Percentiles rank a stretch among this genome's conserved stretches.
Conservation (phyloP, 2,797 vertebrate genomes). For the Ispidina lecontei region DNA sequence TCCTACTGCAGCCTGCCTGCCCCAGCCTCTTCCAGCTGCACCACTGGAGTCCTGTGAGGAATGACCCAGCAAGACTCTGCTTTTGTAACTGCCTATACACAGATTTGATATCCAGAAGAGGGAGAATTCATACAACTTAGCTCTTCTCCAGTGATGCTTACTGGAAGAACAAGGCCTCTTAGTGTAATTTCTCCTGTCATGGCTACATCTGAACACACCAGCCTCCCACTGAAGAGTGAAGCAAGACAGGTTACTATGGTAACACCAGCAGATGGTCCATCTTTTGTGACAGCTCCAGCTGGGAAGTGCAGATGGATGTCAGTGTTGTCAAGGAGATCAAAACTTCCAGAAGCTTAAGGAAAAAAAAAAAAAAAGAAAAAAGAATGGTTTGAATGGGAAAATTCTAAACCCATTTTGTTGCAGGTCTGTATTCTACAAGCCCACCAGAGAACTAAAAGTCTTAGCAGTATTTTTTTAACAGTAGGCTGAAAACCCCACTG, state of each 20-base stretch:
- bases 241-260: constrained; percentile 98
- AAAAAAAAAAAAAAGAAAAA: constrained; percentile 46
- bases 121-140: background rate
- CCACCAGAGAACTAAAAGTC: background rate
- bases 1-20: background rate
- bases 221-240: constrained; percentile 91
- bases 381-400: constrained; percentile 54
- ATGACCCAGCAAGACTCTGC: background rate
- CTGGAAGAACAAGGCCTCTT: constrained; percentile 94
- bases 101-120: background rate
- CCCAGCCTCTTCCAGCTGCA: background rate
- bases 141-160: constrained; percentile 75
- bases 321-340: constrained; percentile 94
- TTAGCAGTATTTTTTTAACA: background rate
- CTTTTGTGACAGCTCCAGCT: constrained; percentile 96
- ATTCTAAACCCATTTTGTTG: constrained; percentile 59
- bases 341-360: constrained; percentile 87
- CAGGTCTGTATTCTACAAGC: constrained; percentile 27
- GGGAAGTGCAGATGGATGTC: constrained; percentile 99
- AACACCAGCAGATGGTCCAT: constrained; percentile 97
- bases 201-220: constrained; percentile 94
- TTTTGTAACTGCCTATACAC: background rate
- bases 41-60: background rate
- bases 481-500: background rate
- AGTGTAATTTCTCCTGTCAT: constrained; percentile 99